phyloP scores from a whole-genome alignment of 2,888 invertebrate species.

The Ectemnius continuus region DNA sequence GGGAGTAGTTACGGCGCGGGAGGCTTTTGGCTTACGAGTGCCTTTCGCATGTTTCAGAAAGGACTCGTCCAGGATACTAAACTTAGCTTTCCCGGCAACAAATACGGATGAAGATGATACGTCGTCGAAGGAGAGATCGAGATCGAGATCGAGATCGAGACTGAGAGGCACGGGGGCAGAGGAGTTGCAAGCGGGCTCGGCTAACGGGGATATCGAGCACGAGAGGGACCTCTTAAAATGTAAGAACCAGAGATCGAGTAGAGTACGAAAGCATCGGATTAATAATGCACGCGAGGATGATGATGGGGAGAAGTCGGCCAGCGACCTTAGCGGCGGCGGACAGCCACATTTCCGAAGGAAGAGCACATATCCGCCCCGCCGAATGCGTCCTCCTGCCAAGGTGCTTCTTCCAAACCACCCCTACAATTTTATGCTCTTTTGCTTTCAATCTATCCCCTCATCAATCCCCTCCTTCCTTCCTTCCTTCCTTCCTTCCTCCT shows the following conservation, averaged over 20 bases:
- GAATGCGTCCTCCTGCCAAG: constrained; percentile 59
- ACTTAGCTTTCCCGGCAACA: constrained; percentile 48
- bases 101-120: constrained; percentile 7
- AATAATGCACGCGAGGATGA: constrained; percentile 33
- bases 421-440: constrained; percentile 9
- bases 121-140: constrained; percentile 45
- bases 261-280: constrained; percentile 39
- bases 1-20: too few relatives aligned
- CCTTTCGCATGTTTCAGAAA: constrained; percentile 49
- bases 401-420: constrained; percentile 46
- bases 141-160: constrained; percentile 32
- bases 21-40: too few relatives aligned
- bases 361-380: constrained; percentile 37
- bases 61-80: constrained; percentile 55
- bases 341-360: constrained; percentile 38
- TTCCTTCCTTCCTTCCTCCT: background rate
- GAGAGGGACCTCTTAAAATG: constrained; percentile 48
- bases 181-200: background rate
- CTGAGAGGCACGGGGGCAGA: constrained; percentile 3
- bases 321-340: constrained; percentile 18
- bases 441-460: background rate
- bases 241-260: constrained; percentile 53
- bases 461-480: background rate
- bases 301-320: constrained; percentile 30
- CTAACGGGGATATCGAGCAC: constrained; percentile 27